These are phyloP conservation scores for Camptogramma bilineatum DNA, from an alignment of 2,888 invertebrate species.

Conservation along the genomic window DNA sequence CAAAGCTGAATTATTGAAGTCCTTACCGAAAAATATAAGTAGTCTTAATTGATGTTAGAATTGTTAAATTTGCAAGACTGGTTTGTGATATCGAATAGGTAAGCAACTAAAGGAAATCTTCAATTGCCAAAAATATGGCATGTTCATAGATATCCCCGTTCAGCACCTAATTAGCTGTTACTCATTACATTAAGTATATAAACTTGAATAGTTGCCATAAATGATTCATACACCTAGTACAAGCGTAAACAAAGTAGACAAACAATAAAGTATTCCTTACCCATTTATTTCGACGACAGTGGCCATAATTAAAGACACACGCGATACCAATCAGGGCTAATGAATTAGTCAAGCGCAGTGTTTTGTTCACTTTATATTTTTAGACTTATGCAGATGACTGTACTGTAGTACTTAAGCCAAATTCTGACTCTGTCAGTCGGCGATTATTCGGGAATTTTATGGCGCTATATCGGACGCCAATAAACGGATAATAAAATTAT, in stretches of 20 bases:
- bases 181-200: neutral
- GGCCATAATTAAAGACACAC: constrained; percentile 59
- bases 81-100: neutral
- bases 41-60: too few relatives aligned
- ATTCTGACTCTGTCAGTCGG: constrained; percentile 47
- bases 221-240: constrained; percentile 13
- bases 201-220: constrained; percentile 14
- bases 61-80: too few relatives aligned
- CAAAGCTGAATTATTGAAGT: too few relatives aligned
- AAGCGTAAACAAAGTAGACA: constrained; percentile 19
- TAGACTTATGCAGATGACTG: constrained; percentile 56
- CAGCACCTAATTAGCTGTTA: neutral
- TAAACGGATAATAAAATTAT: constrained; percentile 11
- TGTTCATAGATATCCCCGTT: neutral
- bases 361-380: constrained; percentile 54
- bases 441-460: constrained; percentile 42
- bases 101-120: neutral
- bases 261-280: constrained; percentile 56
- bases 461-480: constrained; percentile 28
- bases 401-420: constrained; percentile 59
- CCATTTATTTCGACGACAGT: constrained; percentile 65
- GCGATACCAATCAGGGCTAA: constrained; percentile 45
- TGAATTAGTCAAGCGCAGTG: constrained; percentile 46
- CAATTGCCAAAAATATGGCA: neutral
- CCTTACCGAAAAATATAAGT: too few relatives aligned